Evolutionary conservation across 2,797 vertebrate genomes (phyloP), one percentile per base, ranked within the genome.

Genomic region (Paramormyrops hopkinsi): DNA sequence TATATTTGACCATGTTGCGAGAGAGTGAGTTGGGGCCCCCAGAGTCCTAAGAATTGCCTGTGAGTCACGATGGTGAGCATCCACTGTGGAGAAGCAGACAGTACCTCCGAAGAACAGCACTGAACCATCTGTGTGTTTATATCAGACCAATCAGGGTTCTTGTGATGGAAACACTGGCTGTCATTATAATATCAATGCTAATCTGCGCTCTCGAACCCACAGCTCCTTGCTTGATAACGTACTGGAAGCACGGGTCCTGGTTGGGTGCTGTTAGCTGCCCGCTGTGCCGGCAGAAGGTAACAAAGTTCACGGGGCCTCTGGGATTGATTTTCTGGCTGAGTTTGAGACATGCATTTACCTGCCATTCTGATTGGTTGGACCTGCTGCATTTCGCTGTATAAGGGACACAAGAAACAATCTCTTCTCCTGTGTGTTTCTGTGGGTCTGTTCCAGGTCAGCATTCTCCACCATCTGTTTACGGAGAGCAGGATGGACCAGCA

Each of bases 241-340:
- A 95, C 91, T 97, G 97, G 97, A 97, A 96, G 91, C 96, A 97
- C 0, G 95, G 96, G 19, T 94, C 96, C 33, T 97, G 95, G 95
- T 91, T 97, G 90, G 95, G 96, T 5, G 96, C 96, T 1, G 94
- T 97, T 93, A 97, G 91, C 92, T 97, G 96, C 89, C 97, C 97
- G 88, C 95, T 97, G 89, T 97, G 97, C 92, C 96, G 97, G 93
- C 96, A 97, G 92, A 97, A 97, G 96, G 97, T 97, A 94, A 86
- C 59, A 29, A 37, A 48, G 41, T 85, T 85, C 82, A 85, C 22
- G 44, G 44, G 22, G 82, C 46, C 22, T 48, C 22, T 22, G 44
- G 82, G n/a, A 51, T 85, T 51, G 82, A 85, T 51, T 85, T 85
- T 48, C 76, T 41, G 73, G 37, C 41, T 7, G 76, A n/a, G 37